Evolutionary conservation across 2,888 invertebrate genomes (phyloP).

Genomic region (Aradus depressus): DNA sequence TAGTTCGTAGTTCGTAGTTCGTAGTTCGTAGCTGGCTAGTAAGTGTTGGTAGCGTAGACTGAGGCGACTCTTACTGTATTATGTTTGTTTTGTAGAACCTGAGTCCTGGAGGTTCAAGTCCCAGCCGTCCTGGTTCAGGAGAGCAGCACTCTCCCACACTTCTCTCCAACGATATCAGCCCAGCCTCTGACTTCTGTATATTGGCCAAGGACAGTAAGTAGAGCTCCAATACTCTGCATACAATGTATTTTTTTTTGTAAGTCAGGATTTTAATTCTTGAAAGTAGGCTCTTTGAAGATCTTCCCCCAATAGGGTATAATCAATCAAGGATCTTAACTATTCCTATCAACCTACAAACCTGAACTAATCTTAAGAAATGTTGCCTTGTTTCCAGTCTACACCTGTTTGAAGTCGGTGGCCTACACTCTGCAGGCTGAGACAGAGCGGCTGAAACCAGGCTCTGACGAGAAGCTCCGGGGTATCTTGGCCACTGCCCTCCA

Average conservation of each 20-base stretch:
- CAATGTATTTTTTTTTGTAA: too few species aligned
- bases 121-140: constrained; percentile 10
- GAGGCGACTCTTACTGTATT: too few species aligned
- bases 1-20: too few species aligned
- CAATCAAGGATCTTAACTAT: too few species aligned
- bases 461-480: constrained; percentile 44
- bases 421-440: constrained; percentile 42
- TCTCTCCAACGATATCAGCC: constrained; percentile 35
- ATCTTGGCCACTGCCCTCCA: constrained; percentile 55
- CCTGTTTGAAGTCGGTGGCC: constrained; percentile 41
- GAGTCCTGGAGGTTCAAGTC: constrained; percentile 9
- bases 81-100: constrained; percentile 8
- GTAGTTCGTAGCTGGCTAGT: too few species aligned
- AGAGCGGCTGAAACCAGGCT: constrained; percentile 44
- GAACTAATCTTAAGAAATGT: background rate
- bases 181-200: constrained; percentile 55
- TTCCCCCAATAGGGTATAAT: too few species aligned
- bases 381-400: constrained; percentile 38
- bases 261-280: too few species aligned
- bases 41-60: too few species aligned
- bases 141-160: constrained; percentile 5
- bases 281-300: too few species aligned
- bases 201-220: constrained; percentile 54
- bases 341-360: too few species aligned
- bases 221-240: too few species aligned